A percentile compares a stretch with the other conserved stretches of the same genome.
Conservation (phyloP, 2,888 invertebrate genomes). For the Microdon myrmicae region DNA sequence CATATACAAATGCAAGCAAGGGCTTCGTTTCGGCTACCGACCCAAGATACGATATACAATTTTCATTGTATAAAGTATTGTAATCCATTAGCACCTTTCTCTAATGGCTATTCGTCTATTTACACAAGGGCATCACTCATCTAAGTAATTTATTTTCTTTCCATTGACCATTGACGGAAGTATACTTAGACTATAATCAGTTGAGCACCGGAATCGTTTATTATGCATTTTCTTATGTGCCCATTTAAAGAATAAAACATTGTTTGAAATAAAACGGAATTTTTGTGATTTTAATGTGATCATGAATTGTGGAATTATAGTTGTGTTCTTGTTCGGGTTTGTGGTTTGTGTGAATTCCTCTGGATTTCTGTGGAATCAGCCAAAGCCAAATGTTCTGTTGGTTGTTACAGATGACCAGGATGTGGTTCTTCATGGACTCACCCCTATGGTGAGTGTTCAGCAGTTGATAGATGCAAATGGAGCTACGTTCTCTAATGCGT, state of each 20-base stretch:
- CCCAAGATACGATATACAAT: no score
- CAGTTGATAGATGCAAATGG: slow-evolving; percentile 74
- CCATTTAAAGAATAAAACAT: slow-evolving; percentile 27
- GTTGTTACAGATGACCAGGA: slow-evolving; percentile 90
- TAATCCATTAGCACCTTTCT: no score
- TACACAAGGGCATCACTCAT: no score
- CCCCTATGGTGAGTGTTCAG: slow-evolving; percentile 72
- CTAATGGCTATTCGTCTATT: no score
- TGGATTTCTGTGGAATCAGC: slow-evolving; percentile 32
- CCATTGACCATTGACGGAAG: slow-evolving; percentile 40
- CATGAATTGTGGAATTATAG: slow-evolving; percentile 19
- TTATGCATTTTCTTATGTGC: slow-evolving; percentile 35
- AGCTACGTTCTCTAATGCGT: slow-evolving; percentile 78
- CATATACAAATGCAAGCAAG: no score
- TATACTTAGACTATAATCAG: slow-evolving; percentile 30
- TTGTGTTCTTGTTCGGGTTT: slow-evolving; percentile 11
- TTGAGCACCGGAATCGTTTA: slow-evolving; percentile 21
- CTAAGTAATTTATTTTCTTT: no score
- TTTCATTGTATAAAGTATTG: no score
- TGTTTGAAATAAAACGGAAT: slow-evolving; percentile 7
- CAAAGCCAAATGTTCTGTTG: slow-evolving; percentile 78
- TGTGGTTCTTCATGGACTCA: slow-evolving; percentile 79
- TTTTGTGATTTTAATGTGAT: slow-evolving; percentile 29
- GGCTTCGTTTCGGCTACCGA: no score
- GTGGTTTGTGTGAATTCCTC: slow-evolving; percentile 21